Conservation (phyloP, 1,140 invertebrate species). For the Campoletis sonorensis region DNA sequence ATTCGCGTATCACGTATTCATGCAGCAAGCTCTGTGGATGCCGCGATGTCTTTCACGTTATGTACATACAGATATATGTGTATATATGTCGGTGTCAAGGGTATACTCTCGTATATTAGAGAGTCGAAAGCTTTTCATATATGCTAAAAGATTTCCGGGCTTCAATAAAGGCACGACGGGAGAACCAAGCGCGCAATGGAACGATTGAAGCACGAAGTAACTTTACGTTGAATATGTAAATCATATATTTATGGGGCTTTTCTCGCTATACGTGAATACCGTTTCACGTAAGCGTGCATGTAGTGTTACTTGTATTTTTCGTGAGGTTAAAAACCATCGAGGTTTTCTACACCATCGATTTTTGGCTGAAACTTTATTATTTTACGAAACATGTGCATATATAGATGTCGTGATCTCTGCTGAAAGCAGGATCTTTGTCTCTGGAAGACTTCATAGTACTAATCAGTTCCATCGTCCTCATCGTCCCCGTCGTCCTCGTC, state of each 20-base stretch:
- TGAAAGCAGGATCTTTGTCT: too few species aligned
- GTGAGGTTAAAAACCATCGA: constrained; percentile 12
- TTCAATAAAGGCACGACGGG: not conserved
- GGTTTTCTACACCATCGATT: constrained; percentile 33
- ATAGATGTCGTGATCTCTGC: too few species aligned
- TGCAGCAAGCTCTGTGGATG: not conserved
- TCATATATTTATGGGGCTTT: constrained; percentile 33
- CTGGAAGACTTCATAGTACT: not conserved
- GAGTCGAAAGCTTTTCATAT: constrained; percentile 2
- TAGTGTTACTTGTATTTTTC: not conserved
- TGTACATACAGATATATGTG: not conserved
- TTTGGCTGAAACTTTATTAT: constrained; percentile 7
- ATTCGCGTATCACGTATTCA: not conserved
- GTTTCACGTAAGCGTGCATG: not conserved
- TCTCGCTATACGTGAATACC: not conserved
- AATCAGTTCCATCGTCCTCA: constrained; percentile 1
- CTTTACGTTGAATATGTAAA: constrained; percentile 38
- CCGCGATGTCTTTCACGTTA: not conserved
- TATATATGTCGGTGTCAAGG: not conserved
- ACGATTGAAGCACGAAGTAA: constrained; percentile 25
- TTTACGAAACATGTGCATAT: not conserved
- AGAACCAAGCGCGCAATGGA: not conserved
- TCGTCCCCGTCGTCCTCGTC: not conserved
- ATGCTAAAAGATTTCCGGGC: constrained; percentile 7
- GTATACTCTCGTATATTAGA: not conserved